A percentile compares a stretch with the other conserved stretches of the same genome.
These are phyloP conservation scores for Dromius quadrimaculatus DNA, from an alignment of 2,888 invertebrate genomes.

Conservation along the genomic window DNA sequence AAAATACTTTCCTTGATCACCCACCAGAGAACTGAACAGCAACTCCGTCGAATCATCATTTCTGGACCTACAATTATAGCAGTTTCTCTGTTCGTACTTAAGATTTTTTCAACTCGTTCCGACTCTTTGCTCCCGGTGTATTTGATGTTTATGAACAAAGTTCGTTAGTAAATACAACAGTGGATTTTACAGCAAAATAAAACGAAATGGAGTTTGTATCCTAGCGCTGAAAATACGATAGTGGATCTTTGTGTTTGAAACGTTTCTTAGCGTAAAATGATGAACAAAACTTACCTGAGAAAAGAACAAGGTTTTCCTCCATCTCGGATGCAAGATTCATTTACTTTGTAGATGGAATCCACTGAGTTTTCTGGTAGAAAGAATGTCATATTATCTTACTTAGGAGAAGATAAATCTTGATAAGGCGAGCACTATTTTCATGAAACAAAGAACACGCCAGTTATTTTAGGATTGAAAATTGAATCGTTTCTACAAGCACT, in stretches of 20 bases:
- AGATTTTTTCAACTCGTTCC: slow-evolving; percentile 6
- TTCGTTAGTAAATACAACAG: slow-evolving; percentile 27
- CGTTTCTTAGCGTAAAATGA: slow-evolving; percentile 30
- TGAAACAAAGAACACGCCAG: too few relatives aligned
- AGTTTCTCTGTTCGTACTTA: slow-evolving; percentile 27
- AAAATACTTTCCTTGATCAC: too few relatives aligned
- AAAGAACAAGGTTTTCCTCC: slow-evolving; percentile 6
- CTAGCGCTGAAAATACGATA: slow-evolving; percentile 23
- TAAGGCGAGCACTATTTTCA: too few relatives aligned
- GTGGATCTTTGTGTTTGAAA: slow-evolving; percentile 24
- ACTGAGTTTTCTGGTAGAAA: neutral
- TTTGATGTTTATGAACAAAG: slow-evolving; percentile 34
- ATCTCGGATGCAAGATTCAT: neutral
- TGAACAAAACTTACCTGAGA: slow-evolving; percentile 28
- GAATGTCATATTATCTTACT: neutral
- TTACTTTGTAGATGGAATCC: neutral
- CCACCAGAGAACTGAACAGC: slow-evolving; percentile 26
- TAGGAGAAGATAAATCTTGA: too few relatives aligned
- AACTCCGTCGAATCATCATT: slow-evolving; percentile 38
- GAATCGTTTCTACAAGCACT: too few relatives aligned
- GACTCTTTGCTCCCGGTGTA: slow-evolving; percentile 16
- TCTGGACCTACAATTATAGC: slow-evolving; percentile 39
- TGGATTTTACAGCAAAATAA: slow-evolving; percentile 31
- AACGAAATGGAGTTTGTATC: slow-evolving; percentile 14
- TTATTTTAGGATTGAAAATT: too few relatives aligned